Evolutionary conservation across 2,888 invertebrate species (phyloP), one percentile per base, ranked within the genome.

Genomic region (Hypolimnas misippus): DNA sequence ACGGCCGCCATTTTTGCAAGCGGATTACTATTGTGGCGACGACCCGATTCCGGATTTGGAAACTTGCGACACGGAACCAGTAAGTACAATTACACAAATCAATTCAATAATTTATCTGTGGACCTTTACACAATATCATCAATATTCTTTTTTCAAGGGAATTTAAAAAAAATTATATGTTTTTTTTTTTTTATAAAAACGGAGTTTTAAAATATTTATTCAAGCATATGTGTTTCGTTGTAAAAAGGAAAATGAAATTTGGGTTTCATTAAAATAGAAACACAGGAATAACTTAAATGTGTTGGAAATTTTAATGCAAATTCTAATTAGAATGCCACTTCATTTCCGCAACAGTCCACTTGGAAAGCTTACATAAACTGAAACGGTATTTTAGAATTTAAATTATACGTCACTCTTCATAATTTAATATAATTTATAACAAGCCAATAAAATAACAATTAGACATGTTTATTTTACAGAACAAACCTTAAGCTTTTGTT

Each of bases 21-120:
- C 94, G 66, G 94, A 95, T 60, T 93, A 94, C 75, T 94, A 94
- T 79, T 95, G 95, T 81, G 94, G 94, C 60, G 95, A 95, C 83
- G 94, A 94, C 73, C 94, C 95, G 51, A 93, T 95, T 75, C 93
- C 94, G 58, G 94, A 94, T 75, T 93, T 95, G 79, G 95, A 95
- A 86, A 95, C 95, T 75, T 96, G 96, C 86, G 95, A 95, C 82
- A 94, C 95, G 76, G 94, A 95, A 93, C 95, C 95, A 93, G 96
- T 96, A 87, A 95, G 95, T 94, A 19, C 25, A 2, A 16, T 17
- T 29, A 17, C 29, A n/a, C 35, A 40, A 17, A 33, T 21, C 21
- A 19, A 12, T 7, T 2, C 35, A 35, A 12, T 35, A 35, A 3
- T 35, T 12, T 12, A 12, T 12, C 6, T 10, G 2, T 35, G 35